phyloP scores from a whole-genome alignment of 2,113 vertebrate species.

The Chloebia gouldiae region DNA sequence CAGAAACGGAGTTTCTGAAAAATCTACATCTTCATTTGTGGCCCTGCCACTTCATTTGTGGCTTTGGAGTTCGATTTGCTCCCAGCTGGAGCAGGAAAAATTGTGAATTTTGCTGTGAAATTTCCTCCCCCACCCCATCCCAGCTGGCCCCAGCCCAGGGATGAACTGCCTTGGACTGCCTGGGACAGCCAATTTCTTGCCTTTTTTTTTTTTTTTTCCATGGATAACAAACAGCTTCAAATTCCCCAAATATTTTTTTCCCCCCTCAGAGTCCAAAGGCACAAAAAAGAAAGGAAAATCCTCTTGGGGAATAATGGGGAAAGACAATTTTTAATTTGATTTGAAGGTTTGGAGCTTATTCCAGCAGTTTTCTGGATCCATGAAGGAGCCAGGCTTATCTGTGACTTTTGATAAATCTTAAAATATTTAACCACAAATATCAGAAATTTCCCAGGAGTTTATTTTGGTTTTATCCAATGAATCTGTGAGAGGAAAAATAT shows the following conservation, averaged over 20 bases:
- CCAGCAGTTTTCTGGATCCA: not conserved
- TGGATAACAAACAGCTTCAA: not conserved
- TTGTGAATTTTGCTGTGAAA: not conserved
- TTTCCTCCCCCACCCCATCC: not conserved
- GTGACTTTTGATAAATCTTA: slow-evolving; percentile 42
- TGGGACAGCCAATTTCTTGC: not conserved
- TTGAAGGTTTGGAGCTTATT: not conserved
- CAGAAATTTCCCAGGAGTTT: slow-evolving; percentile 9
- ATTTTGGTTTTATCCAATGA: slow-evolving; percentile 29
- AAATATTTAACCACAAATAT: slow-evolving; percentile 59
- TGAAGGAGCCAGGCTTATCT: slow-evolving; percentile 2
- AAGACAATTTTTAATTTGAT: not conserved
- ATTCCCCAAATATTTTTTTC: not conserved
- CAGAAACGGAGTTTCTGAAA: not conserved
- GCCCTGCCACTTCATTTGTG: not conserved
- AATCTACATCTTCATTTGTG: not conserved
- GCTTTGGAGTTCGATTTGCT: not conserved
- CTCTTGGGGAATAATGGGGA: not conserved
- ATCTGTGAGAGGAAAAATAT: not conserved
- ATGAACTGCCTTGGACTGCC: not conserved
- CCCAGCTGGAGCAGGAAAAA: not conserved
- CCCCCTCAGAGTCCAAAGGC: not conserved
- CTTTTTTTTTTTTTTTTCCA: not conserved
- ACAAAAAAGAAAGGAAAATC: not conserved
- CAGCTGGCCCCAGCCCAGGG: not conserved